Evolutionary conservation across 1,140 invertebrate genomes (phyloP).

Genomic region (Lethocerus indicus): DNA sequence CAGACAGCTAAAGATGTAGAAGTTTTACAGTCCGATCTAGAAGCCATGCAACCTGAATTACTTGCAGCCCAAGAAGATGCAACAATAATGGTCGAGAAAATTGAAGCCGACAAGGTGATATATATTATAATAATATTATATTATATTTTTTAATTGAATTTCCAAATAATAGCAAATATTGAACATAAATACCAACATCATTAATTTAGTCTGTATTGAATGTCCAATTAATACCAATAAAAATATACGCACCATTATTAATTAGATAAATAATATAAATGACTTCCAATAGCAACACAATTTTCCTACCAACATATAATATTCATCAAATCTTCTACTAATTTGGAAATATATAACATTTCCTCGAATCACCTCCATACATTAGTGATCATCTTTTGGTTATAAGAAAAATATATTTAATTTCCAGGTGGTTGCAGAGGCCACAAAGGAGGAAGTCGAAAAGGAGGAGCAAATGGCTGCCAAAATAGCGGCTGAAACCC

Average conservation of each 20-base stretch:
- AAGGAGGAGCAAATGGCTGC: slow-evolving; percentile 45
- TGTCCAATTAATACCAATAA: no score
- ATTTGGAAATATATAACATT: no score
- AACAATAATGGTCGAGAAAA: slow-evolving; percentile 33
- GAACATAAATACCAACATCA: no score
- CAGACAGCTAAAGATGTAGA: slow-evolving; percentile 39
- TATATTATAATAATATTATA: slow-evolving; percentile 9
- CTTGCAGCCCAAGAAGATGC: slow-evolving; percentile 36
- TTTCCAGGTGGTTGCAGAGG: slow-evolving; percentile 34
- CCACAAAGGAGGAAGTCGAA: slow-evolving; percentile 43
- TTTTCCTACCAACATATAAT: no score
- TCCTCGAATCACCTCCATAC: no score
- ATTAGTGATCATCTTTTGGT: neutral
- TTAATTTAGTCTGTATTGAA: no score
- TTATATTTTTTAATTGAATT: neutral
- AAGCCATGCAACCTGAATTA: slow-evolving; percentile 45
- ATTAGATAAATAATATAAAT: no score
- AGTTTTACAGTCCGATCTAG: slow-evolving; percentile 41
- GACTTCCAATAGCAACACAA: no score
- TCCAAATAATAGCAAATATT: no score
- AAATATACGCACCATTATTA: no score
- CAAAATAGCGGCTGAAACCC: slow-evolving; percentile 41
- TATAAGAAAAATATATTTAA: neutral
- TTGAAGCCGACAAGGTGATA: slow-evolving; percentile 28
- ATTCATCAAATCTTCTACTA: no score